Evolutionary conservation across 2,888 invertebrate species (phyloP).

Genomic region (Gibbula magus): DNA sequence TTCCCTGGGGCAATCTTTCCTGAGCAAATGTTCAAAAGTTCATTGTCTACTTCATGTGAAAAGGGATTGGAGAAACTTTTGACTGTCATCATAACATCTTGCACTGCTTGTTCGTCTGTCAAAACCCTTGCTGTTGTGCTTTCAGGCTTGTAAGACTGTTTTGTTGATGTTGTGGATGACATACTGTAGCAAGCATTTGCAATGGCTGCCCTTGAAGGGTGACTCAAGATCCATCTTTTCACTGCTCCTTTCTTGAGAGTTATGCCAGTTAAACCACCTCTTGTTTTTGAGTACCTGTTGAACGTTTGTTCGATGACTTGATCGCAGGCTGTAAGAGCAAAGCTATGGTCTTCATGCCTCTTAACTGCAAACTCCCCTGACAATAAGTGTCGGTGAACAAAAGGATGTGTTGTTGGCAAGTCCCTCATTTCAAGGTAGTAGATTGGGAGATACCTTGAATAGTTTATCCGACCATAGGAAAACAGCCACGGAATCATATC

Average conservation of each 20-base stretch:
- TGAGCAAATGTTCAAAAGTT: not conserved
- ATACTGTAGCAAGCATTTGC: not conserved
- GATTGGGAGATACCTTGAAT: conserved; percentile 32
- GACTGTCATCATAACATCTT: conserved; percentile 2
- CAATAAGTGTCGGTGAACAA: not conserved
- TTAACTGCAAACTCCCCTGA: not conserved
- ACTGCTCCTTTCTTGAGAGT: conserved; percentile 10
- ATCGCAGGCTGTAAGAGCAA: not conserved
- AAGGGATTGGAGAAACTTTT: conserved; percentile 4
- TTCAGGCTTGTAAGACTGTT: not conserved
- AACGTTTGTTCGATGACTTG: conserved; percentile 17
- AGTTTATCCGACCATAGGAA: conserved; percentile 47
- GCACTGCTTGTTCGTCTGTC: not conserved
- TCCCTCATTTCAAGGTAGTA: not conserved
- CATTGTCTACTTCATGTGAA: not conserved
- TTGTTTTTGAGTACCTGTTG: conserved; percentile 10
- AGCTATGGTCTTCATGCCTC: not conserved
- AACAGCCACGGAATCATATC: conserved; percentile 46
- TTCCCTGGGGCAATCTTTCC: not conserved
- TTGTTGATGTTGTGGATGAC: not conserved
- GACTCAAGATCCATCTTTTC: not conserved
- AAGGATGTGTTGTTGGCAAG: not conserved
- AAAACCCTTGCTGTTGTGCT: not conserved
- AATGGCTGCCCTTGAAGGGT: not conserved
- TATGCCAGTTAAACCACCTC: not conserved